These are phyloP conservation scores for Apis cerana DNA, from an alignment of 1,140 invertebrate species.

Conservation along the genomic window DNA sequence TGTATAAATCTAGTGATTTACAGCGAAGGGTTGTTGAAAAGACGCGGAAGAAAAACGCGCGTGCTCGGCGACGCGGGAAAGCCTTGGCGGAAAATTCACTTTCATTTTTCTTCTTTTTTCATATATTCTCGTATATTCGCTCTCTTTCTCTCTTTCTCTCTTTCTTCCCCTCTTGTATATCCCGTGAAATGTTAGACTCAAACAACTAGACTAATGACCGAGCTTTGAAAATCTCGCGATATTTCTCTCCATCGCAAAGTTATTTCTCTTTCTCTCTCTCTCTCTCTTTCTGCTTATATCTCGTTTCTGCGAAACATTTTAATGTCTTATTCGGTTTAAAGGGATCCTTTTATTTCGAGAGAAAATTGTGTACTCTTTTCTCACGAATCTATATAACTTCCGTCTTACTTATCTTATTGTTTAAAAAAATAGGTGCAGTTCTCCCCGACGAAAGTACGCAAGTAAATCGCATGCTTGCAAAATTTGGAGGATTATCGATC, in stretches of 20 bases:
- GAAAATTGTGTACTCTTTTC: neutral
- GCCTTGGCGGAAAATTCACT: constrained; percentile 30
- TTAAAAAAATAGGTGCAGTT: neutral
- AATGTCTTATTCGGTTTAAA: neutral
- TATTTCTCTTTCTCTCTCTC: neutral
- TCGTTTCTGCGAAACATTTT: neutral
- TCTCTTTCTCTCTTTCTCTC: too few species aligned
- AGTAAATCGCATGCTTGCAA: neutral
- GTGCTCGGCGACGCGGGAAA: constrained; percentile 27
- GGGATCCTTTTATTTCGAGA: neutral
- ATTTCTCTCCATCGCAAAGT: too few species aligned
- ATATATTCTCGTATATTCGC: neutral
- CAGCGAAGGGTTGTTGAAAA: neutral
- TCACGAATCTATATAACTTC: neutral
- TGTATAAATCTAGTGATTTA: constrained; percentile 25
- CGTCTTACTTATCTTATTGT: neutral
- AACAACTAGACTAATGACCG: constrained; percentile 15
- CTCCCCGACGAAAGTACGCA: neutral
- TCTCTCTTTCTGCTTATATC: too few species aligned
- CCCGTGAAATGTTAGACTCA: neutral
- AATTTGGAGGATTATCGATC: neutral
- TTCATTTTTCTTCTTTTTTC: neutral
- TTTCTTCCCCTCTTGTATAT: neutral
- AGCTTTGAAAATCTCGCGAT: neutral
- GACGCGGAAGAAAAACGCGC: constrained; percentile 31